Percentiles rank a stretch among this genome's conserved stretches.
Evolutionary conservation across 2,113 vertebrate genomes (phyloP).

Genomic region (Pituophis catenifer): DNA sequence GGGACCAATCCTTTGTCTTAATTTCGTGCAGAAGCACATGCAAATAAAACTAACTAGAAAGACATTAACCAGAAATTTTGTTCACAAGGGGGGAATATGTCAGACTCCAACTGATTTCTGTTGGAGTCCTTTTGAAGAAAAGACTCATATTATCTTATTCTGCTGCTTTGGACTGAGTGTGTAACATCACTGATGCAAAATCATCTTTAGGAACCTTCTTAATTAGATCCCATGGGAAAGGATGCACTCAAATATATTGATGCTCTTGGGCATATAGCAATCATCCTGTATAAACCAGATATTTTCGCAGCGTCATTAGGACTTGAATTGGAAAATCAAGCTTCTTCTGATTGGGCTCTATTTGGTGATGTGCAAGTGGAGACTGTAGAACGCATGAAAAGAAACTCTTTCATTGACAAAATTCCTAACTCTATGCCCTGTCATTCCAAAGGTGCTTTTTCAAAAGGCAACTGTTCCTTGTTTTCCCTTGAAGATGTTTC

Average conservation of each 20-base stretch:
- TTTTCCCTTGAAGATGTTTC: not conserved
- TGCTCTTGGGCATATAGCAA: not conserved
- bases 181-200: not conserved
- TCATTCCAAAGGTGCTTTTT: not conserved
- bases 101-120: not conserved
- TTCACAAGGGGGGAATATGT: fast-evolving
- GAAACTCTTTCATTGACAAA: not conserved
- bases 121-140: not conserved
- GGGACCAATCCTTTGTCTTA: not conserved
- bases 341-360: not conserved
- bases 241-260: not conserved
- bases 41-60: not conserved
- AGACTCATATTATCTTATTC: not conserved
- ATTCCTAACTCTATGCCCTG: no score
- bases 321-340: not conserved
- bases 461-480: not conserved
- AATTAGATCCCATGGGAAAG: constrained; percentile 18
- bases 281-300: not conserved
- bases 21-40: not conserved
- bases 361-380: not conserved
- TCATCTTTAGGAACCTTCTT: not conserved
- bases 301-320: not conserved
- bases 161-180: not conserved
- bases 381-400: not conserved
- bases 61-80: not conserved